A percentile compares a stretch with the other conserved stretches of the same genome.
These are phyloP conservation scores for Eupithecia inturbata DNA, from an alignment of 2,888 invertebrate species.

Conservation along the genomic window DNA sequence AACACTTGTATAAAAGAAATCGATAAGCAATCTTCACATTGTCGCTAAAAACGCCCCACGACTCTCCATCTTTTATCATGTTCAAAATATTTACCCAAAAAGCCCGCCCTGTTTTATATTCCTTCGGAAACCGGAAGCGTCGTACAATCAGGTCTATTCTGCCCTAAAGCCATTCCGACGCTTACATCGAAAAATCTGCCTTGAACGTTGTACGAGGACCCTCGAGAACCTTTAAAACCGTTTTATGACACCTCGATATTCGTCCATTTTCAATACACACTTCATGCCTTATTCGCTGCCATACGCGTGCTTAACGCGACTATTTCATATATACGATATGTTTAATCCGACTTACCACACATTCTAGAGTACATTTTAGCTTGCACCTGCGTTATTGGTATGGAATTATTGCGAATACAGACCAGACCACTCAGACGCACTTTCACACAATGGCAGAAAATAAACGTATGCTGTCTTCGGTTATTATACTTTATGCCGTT, in stretches of 20 bases:
- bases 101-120: conserved; percentile 14
- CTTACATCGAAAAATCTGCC: conserved; percentile 34
- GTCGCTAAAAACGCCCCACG: not conserved
- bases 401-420: not conserved
- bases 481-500: conserved; percentile 25
- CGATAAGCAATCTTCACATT: not conserved
- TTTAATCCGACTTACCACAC: not conserved
- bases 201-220: conserved; percentile 37
- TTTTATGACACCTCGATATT: conserved; percentile 50
- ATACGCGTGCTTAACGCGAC: not conserved
- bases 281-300: not conserved
- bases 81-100: conserved; percentile 6
- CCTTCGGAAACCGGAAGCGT: conserved; percentile 28
- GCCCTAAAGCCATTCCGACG: conserved; percentile 31
- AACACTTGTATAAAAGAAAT: not conserved
- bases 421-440: conserved; percentile 58
- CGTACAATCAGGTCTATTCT: conserved; percentile 35
- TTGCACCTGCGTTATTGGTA: not conserved
- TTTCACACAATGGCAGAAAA: conserved; percentile 48
- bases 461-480: conserved; percentile 8
- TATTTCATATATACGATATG: too few relatives aligned
- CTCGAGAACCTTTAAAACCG: conserved; percentile 42
- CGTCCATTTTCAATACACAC: conserved; percentile 39
- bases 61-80: not conserved
- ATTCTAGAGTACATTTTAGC: not conserved